Evolutionary conservation across 2,888 invertebrate genomes (phyloP), one percentile per base, ranked within the genome.

Genomic region (Drosophila longiperda): DNA sequence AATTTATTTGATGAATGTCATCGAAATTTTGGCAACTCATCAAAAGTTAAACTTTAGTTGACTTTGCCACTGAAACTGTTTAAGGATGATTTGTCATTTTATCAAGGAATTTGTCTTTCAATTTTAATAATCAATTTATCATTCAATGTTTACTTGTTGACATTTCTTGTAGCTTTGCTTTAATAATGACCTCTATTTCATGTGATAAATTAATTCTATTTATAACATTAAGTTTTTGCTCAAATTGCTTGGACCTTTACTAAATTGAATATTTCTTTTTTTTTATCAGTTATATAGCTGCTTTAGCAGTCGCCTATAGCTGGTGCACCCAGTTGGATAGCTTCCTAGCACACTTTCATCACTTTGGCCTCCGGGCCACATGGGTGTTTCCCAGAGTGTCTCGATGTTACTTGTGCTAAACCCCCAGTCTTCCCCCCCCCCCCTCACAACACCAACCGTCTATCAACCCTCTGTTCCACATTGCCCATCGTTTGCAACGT

Each of bases 321-420:
- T 59, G 62, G 36, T 23, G 12, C 9, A 9, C 11, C 50, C 17
- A 23, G 40, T 67, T 53, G 63, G 60, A 68, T 40, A 49, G 74
- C 58, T 66, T 66, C 60, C 66, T 73, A 79, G 66, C 71, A 73
- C 70, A 75, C 70, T 84, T 87, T 82, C 82, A 73, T 76, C 79
- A 81, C 72, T 71, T 72, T 78, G 73, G 73, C 74, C 67, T 74
- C 60, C 36, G 54, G 81, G 69, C 67, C 74, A 40, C 54, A 64
- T 71, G 66, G 78, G 74, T 78, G 78, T 67, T 75, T 78, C 71
- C 72, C 76, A 60, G 76, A 42, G 76, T 75, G 57, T 64, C 54
- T 36, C 57, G 52, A 23, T 73, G 67, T 20, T 68, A 52, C 58
- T 59, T 48, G 36, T 64, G 57, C 78, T 53, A 45, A 32, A 20